Evolutionary conservation across 1,140 invertebrate genomes (phyloP), one percentile per base, ranked within the genome.

Genomic region (Heliothis virescens): DNA sequence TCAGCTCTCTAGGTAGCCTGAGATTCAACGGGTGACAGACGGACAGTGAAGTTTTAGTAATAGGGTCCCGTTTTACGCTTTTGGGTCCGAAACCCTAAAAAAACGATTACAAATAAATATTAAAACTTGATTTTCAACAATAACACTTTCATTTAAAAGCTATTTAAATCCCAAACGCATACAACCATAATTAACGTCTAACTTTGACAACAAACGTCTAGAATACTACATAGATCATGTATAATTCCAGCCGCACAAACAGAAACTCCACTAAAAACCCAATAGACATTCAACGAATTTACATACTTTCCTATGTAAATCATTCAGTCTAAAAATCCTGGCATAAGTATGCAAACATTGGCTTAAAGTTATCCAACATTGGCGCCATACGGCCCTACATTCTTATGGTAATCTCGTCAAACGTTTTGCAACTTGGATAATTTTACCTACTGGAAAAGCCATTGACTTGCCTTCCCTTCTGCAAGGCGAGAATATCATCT

Each of bases 281-380:
- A 55, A 55, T 13, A 57, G 50, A 11, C 41, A 60, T 21, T 1
- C 67, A 55, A 48, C 48, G 12, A 29, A 62, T 74, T 60, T 74
- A 18, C 69, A 71, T 4, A 52, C 67, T 71, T 71, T 53, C 50
- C 21, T 71, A 73, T 73, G 15, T 13, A 21, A 73, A 57, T 73
- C 29, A 13, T 63, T 41, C n/a, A 53, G 57, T 59, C 57, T 59
- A 26, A 3, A 4, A 59, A 59, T 26, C 50, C 69, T 74, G 57
- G 57, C 57, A 48, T 59, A 9, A 41, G 55, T 5, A 26, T 74
- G 60, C 72, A 74, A 74, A 59, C 16, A 21, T 74, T 74, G 55
- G 53, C 10, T 18, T 9, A 16, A n/a, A n/a, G n/a, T 15, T 16
- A 15, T 65, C 72, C 34, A 74, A 59, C 7, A n/a, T 74, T 74